phyloP scores from a whole-genome alignment of 2,113 vertebrate species.

The Bambusicola thoracicus region DNA sequence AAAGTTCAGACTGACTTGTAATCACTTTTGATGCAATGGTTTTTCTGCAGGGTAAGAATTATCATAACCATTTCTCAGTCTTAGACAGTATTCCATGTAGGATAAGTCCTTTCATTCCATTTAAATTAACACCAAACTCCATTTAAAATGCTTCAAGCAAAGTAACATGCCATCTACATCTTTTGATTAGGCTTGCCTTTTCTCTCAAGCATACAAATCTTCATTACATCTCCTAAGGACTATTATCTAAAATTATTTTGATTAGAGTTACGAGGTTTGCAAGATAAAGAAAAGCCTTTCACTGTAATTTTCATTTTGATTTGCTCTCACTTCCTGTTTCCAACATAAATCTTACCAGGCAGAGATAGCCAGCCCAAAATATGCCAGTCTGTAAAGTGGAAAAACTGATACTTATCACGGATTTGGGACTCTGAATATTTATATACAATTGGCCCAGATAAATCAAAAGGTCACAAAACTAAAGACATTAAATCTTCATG shows the following conservation, averaged over 20 bases:
- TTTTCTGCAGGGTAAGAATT: neutral
- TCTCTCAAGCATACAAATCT: neutral
- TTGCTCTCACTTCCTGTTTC: neutral
- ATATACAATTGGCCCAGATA: neutral
- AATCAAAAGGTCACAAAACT: slow-evolving; percentile 18
- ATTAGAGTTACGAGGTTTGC: neutral
- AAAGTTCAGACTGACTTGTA: neutral
- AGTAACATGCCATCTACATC: neutral
- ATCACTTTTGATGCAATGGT: neutral
- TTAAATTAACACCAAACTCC: neutral
- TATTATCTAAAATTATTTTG: neutral
- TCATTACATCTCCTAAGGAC: neutral
- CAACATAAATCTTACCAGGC: slow-evolving; percentile 20
- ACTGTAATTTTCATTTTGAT: slow-evolving; percentile 26
- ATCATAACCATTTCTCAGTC: neutral
- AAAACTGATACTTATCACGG: neutral
- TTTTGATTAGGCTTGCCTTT: neutral
- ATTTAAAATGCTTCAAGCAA: neutral
- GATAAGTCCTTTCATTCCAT: neutral
- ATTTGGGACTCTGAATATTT: slow-evolving; percentile 17
- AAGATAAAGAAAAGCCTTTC: neutral
- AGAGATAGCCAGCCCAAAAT: neutral
- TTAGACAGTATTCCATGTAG: neutral
- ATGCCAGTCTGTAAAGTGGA: neutral
- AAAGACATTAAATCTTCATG: neutral